Evolutionary conservation across 1,140 invertebrate genomes (phyloP).

Genomic region (Papilio helenus): DNA sequence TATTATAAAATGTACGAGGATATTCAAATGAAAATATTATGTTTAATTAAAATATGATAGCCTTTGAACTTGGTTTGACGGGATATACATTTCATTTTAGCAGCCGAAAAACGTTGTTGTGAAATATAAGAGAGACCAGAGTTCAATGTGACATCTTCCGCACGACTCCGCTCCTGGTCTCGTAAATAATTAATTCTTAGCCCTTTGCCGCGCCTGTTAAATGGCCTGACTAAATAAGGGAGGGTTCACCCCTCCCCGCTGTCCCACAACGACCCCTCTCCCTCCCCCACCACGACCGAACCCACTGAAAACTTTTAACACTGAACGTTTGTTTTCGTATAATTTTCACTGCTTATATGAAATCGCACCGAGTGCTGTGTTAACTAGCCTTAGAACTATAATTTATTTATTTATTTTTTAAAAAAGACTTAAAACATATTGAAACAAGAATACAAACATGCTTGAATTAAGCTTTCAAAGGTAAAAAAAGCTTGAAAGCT

Average conservation of each 20-base stretch:
- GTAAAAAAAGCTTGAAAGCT: not conserved
- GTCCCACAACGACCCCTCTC: conserved; percentile 47
- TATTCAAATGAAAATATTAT: not conserved
- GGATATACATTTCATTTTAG: conserved; percentile 50
- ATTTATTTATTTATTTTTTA: not conserved
- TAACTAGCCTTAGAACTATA: not conserved
- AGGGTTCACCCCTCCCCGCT: conserved; percentile 53
- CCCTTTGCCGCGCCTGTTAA: conserved; percentile 75
- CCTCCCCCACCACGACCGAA: conserved; percentile 45
- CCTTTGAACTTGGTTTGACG: conserved; percentile 14
- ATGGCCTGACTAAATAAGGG: conserved; percentile 78
- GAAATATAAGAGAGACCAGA: conserved; percentile 61
- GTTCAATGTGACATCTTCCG: conserved; percentile 68
- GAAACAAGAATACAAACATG: not conserved
- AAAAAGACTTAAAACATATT: not conserved
- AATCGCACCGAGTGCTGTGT: conserved; percentile 14
- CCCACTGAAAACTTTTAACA: conserved; percentile 70
- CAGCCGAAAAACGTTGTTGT: conserved; percentile 46
- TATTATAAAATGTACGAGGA: not conserved
- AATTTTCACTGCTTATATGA: conserved; percentile 49
- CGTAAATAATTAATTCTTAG: conserved; percentile 75
- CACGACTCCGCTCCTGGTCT: conserved; percentile 61
- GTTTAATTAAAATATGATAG: conserved; percentile 12
- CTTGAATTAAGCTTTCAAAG: not conserved
- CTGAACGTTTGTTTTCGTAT: conserved; percentile 66